phyloP scores from a whole-genome alignment of 2,113 vertebrate species.

The Elephantulus edwardii region DNA sequence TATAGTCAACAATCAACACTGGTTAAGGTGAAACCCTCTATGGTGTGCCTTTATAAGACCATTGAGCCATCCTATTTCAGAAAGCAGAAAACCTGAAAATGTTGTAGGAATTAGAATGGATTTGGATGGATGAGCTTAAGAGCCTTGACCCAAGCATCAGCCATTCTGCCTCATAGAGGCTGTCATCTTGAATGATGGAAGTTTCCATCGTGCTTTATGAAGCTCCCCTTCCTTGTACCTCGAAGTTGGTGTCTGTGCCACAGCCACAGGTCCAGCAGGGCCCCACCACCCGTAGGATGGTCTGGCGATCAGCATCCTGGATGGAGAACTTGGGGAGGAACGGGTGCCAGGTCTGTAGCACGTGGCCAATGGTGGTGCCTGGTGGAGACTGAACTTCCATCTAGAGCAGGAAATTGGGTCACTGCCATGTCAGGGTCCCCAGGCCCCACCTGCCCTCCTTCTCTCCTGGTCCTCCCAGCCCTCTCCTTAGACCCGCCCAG shows the following conservation, averaged over 20 bases:
- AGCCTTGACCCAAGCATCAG: not conserved
- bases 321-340: constrained; percentile 90
- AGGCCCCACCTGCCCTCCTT: not conserved
- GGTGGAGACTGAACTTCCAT: constrained; percentile 93
- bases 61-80: not conserved
- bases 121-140: not conserved
- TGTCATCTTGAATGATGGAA: not conserved
- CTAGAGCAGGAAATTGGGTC: constrained; percentile 75
- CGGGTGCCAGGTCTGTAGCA: constrained; percentile 92
- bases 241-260: constrained; percentile 91
- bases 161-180: not conserved
- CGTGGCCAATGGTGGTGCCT: constrained; percentile 89
- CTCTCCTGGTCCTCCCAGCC: not conserved
- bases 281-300: constrained; percentile 87
- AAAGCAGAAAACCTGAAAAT: not conserved
- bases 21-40: not conserved
- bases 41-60: not conserved
- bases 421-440: not conserved
- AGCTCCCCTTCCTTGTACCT: constrained; percentile 81
- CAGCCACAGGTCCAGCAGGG: constrained; percentile 92
- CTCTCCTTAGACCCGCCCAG: not conserved
- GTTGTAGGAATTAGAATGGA: not conserved
- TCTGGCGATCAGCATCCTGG: constrained; percentile 87
- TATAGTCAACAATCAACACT: not conserved
- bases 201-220: not conserved